Base-by-base conservation (phyloP, 2,888 invertebrate species). In the Nymphalis urticae region DNA sequence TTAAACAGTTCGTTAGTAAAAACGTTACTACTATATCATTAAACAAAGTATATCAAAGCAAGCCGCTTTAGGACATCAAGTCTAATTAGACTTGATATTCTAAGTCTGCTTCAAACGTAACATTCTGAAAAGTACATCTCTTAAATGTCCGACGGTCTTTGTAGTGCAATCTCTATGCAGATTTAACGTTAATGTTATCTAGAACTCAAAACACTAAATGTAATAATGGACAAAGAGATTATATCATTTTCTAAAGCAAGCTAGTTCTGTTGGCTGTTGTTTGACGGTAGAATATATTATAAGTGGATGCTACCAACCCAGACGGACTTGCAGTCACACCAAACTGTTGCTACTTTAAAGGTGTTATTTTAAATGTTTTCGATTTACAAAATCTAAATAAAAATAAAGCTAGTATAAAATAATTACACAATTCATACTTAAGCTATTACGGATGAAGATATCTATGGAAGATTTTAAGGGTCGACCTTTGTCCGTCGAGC, bases 91-190 rank as follows among this genome's bases (percentile, higher is more conserved):
- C 62, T 64, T 63, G 72, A 68, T 63, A 68, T 68, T 65, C 65
- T 65, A 66, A 72, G 67, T 63, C 36, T 63, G 64, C 32, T 59
- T 58, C 48, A 62, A 60, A 60, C 64, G 53, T 62, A 64, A 58
- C 53, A 60, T 68, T 59, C 58, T 75, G 72, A 69, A 73, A 72
- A 73, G 66, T 66, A 74, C 74, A 76, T 65, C 66, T 69, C 54
- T 66, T 66, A 71, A 61, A 69, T 69, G 72, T 70, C 71, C 69
- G 67, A 53, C 59, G 70, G 61, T 68, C 76, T 73, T 75, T 75
- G 74, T 74, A 66, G 73, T 73, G 75, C 72, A 73, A 53, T 16
- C 53, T 42, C 64, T 59, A 27, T 13, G 42, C 24, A 19, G 62
- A 62, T n/a, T 54, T 66, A 66, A 60, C 62, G 4, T 48, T 16